These are phyloP conservation scores for Hypercompe scribonia DNA, from an alignment of 2,888 invertebrate genomes.

Conservation along the genomic window DNA sequence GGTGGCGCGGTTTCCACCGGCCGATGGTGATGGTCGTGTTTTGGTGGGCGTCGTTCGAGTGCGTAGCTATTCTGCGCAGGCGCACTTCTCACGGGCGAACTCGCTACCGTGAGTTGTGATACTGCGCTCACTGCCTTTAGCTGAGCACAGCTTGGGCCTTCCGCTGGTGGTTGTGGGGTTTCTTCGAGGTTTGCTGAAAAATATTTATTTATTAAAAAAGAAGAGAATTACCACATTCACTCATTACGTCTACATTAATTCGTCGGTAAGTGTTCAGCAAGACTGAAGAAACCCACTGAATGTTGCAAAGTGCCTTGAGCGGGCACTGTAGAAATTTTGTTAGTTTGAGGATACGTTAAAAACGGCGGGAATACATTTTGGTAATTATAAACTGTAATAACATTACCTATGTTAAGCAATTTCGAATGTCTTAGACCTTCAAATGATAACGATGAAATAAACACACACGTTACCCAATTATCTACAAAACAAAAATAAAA, in stretches of 20 bases:
- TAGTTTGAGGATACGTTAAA: no score
- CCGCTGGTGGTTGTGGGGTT: constrained; percentile 54
- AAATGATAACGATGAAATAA: no score
- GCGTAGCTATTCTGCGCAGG: constrained; percentile 87
- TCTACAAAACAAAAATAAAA: no score
- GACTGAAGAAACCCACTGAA: no score
- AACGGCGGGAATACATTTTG: no score
- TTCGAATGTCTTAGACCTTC: no score
- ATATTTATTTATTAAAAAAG: background rate
- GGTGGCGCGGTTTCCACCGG: constrained; percentile 71
- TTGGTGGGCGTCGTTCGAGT: constrained; percentile 71
- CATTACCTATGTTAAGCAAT: no score
- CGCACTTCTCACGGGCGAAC: constrained; percentile 88
- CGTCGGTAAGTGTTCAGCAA: background rate
- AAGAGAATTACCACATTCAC: background rate
- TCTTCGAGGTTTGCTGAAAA: constrained; percentile 67
- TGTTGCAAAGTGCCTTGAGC: no score
- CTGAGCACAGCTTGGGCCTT: constrained; percentile 67
- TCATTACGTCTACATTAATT: no score
- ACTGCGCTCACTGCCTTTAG: constrained; percentile 84
- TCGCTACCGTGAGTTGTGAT: constrained; percentile 86
- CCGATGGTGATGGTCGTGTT: constrained; percentile 72
- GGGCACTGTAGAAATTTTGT: no score
- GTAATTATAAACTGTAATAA: no score
- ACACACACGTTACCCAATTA: no score